These are phyloP conservation scores for Megastigmus dorsalis DNA, from an alignment of 2,888 invertebrate genomes.

Conservation along the genomic window DNA sequence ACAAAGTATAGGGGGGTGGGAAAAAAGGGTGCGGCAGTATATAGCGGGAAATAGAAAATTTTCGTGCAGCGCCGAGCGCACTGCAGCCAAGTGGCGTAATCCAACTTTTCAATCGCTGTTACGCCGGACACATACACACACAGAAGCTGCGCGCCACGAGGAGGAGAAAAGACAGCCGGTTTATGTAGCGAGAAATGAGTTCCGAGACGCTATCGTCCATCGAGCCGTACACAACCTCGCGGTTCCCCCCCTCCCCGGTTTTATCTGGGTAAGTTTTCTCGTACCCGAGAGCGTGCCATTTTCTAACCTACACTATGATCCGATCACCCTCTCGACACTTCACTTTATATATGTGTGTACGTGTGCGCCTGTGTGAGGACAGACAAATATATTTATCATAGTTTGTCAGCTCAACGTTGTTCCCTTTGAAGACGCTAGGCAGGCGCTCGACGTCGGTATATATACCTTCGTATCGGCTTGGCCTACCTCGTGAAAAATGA, in stretches of 20 bases:
- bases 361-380: not conserved
- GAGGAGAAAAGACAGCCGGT: slow-evolving; percentile 54
- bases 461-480: not conserved
- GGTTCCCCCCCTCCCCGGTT: slow-evolving; percentile 20
- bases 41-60: too few species aligned
- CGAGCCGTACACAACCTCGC: not conserved
- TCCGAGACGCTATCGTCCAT: slow-evolving; percentile 28
- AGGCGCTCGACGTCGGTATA: too few species aligned
- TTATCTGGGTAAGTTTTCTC: slow-evolving; percentile 38
- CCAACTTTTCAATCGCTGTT: slow-evolving; percentile 7
- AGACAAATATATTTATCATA: slow-evolving; percentile 63
- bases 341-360: not conserved
- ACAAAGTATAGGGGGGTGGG: too few species aligned
- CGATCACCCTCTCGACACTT: not conserved
- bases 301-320: too few species aligned
- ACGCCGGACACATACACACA: slow-evolving; percentile 17
- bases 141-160: too few species aligned
- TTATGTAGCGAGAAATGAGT: slow-evolving; percentile 69
- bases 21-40: too few species aligned
- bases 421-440: slow-evolving; percentile 14
- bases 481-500: slow-evolving; percentile 18
- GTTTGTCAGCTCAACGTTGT: slow-evolving; percentile 51
- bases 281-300: slow-evolving; percentile 6
- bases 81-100: slow-evolving; percentile 28
- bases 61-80: too few species aligned